Conservation (phyloP, 92 coral and sea anemone species). For the Paragorgia papillata region DNA sequence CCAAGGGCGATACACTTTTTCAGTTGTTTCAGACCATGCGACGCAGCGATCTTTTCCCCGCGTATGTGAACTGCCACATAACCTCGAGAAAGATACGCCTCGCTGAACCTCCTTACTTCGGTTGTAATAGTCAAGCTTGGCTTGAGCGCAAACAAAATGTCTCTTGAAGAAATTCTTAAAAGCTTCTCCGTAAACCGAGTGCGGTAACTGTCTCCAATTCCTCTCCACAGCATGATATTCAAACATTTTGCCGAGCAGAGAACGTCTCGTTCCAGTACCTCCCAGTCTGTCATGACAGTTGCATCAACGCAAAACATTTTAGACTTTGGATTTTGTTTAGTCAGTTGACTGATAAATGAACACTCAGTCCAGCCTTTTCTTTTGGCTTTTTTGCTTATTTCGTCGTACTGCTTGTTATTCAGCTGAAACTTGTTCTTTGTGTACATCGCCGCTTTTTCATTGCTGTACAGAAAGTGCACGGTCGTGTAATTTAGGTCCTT, state of each 20-base stretch:
- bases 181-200: slow-evolving; percentile 67
- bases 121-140: slow-evolving; percentile 60
- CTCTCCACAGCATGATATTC: slow-evolving; percentile 83
- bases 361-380: slow-evolving; percentile 80
- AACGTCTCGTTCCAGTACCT: slow-evolving; percentile 61
- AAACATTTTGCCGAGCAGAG: slow-evolving; percentile 65
- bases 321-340: slow-evolving; percentile 47
- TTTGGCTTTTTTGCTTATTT: slow-evolving; percentile 48
- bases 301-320: slow-evolving; percentile 79
- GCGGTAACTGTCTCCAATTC: slow-evolving; percentile 68
- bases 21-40: slow-evolving; percentile 73
- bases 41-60: slow-evolving; percentile 65
- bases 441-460: slow-evolving; percentile 54
- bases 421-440: slow-evolving; percentile 67
- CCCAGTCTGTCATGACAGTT: slow-evolving; percentile 58
- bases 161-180: slow-evolving; percentile 60
- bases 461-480: slow-evolving; percentile 73
- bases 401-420: slow-evolving; percentile 47
- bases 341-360: slow-evolving; percentile 67
- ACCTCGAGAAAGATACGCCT: slow-evolving; percentile 25
- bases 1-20: slow-evolving; percentile 63
- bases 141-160: slow-evolving; percentile 59
- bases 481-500: slow-evolving; percentile 49
- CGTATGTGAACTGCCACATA: slow-evolving; percentile 83
- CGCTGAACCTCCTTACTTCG: slow-evolving; percentile 33